Evolutionary conservation across 2,797 vertebrate species (phyloP).

Genomic region (Coranthus polyacanthus): DNA sequence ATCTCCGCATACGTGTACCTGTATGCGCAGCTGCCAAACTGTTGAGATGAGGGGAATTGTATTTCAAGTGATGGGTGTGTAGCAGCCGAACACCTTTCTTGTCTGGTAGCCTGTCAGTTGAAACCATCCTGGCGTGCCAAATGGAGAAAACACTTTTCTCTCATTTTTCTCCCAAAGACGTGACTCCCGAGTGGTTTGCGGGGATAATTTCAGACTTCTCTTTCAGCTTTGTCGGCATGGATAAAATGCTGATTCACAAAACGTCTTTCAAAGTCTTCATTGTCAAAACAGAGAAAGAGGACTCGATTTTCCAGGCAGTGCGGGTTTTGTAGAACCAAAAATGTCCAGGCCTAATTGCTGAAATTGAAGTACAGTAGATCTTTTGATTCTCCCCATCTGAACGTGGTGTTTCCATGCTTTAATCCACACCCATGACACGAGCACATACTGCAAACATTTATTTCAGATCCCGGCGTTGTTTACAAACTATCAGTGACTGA

Average conservation of each 20-base stretch:
- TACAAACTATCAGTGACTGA: slow-evolving; percentile 73
- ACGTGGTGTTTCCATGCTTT: slow-evolving; percentile 55
- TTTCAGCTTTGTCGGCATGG: slow-evolving; percentile 43
- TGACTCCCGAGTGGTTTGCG: slow-evolving; percentile 34
- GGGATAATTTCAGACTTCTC: slow-evolving; percentile 43
- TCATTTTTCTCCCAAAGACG: slow-evolving; percentile 35
- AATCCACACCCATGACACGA: slow-evolving; percentile 53
- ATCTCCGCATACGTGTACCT: slow-evolving; percentile 38
- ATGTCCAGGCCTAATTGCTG: slow-evolving; percentile 58
- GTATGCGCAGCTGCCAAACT: slow-evolving; percentile 6
- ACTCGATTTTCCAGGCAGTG: slow-evolving; percentile 64
- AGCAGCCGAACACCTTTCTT: slow-evolving; percentile 32
- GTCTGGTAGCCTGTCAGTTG: slow-evolving; percentile 37
- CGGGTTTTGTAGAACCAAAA: slow-evolving; percentile 52
- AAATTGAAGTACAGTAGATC: slow-evolving; percentile 64
- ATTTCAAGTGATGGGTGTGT: slow-evolving; percentile 12
- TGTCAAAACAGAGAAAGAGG: slow-evolving; percentile 51
- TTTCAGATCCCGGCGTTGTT: slow-evolving; percentile 65
- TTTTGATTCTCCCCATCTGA: slow-evolving; percentile 67
- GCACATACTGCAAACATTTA: slow-evolving; percentile 66
- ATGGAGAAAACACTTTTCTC: slow-evolving; percentile 63
- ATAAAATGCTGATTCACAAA: slow-evolving; percentile 64
- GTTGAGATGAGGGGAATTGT: slow-evolving; percentile 30
- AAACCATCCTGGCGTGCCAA: slow-evolving; percentile 69
- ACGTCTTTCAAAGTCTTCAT: slow-evolving; percentile 60